Evolutionary conservation across 2,113 vertebrate species (phyloP), one percentile per base, ranked within the genome.

Genomic region (Barbus barbus): DNA sequence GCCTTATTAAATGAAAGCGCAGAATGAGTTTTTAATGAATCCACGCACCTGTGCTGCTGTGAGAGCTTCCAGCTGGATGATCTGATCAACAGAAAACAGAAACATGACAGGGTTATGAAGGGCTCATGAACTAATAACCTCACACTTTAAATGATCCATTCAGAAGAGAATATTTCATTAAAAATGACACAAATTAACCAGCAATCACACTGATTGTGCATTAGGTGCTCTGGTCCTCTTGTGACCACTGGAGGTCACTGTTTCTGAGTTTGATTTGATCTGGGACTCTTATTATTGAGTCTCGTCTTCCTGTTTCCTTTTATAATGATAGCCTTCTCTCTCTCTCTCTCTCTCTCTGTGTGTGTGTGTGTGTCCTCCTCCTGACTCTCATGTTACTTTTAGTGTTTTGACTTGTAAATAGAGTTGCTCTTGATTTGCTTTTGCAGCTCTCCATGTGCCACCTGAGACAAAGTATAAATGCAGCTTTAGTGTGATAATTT

Each of bases 1-100:
- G 60, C 48, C 16, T 53, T 53, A 20, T 6, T 26, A 26, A 31
- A 33, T 9, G 3, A 31, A 31, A 26, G 0, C 4, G 1, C 24
- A 63, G 61, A 63, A 3, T 33, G 28, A 33, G 6, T 33, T 67
- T 9, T 2, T 5, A 11, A 9, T 22, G 20, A 69, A 3, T 20
- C 1, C 18, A 38, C 65, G 79, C 83, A 94, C 93, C 94, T 91
- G 93, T 90, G 38, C 90, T 72, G 76, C 81, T 93, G 87, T 87
- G 71, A 53, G 92, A 93, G 61, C 87, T 90, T 76, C 92, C 93
- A 48, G 81, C 44, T 36, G 87, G 82, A 63, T 80, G 83, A 81
- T 82, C 94, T 95, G 92, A 31, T 65, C 22, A 77, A 73, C 31
- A 81, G 44, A 72, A 48, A 69, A 87, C 56, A 44, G 1, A n/a